phyloP scores from a whole-genome alignment of 1,140 invertebrate species.

The Calephelis nemesis region DNA sequence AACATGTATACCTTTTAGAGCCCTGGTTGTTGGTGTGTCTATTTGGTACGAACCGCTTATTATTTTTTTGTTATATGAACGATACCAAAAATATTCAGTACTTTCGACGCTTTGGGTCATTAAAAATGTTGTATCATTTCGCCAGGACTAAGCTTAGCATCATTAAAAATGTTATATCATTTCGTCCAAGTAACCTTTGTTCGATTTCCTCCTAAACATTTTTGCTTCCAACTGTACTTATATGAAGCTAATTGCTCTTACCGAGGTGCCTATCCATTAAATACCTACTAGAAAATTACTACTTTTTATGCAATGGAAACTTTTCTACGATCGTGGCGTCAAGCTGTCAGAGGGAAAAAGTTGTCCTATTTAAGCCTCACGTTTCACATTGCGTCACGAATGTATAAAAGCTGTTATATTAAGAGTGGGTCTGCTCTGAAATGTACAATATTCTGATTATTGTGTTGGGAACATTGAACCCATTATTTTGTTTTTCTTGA shows the following conservation, averaged over 20 bases:
- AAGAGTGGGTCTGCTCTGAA: not conserved
- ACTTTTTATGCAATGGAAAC: conserved; percentile 60
- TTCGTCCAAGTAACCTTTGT: too few relatives aligned
- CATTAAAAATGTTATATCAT: not conserved
- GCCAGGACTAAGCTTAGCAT: not conserved
- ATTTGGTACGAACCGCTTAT: too few relatives aligned
- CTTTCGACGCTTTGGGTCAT: not conserved
- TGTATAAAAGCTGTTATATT: conserved; percentile 10
- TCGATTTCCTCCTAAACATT: not conserved
- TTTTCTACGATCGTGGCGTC: conserved; percentile 48
- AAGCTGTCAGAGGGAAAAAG: conserved; percentile 44
- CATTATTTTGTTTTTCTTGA: not conserved
- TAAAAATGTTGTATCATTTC: not conserved
- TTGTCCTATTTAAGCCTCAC: conserved; percentile 48
- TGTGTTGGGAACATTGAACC: not conserved
- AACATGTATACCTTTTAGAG: too few relatives aligned
- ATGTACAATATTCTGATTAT: not conserved
- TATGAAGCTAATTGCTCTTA: conserved; percentile 10
- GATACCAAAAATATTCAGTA: too few relatives aligned
- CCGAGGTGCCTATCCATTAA: conserved; percentile 11
- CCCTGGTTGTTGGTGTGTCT: too few relatives aligned
- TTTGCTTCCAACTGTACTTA: not conserved
- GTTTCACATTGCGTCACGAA: conserved; percentile 57
- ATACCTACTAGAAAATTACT: conserved; percentile 38
- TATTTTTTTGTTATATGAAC: too few relatives aligned